Base-by-base conservation (phyloP, 2,888 invertebrate genomes). In the Seira ritae region DNA sequence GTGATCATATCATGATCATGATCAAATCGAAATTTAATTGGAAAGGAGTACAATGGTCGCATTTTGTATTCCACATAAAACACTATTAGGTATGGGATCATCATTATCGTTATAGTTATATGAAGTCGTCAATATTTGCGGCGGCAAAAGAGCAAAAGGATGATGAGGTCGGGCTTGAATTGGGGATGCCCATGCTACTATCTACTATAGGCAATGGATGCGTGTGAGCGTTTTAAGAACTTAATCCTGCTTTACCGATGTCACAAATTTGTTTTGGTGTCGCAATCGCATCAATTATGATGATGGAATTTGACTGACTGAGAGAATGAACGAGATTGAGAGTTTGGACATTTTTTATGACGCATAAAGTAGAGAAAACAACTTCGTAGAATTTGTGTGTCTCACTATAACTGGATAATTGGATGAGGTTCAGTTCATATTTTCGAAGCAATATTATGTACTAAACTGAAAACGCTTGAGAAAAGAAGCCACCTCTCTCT, bases 181-280 rank as follows among this genome's bases (percentile, higher is more conserved):
- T 50, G 15, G 50, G 50, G 50, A 50, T 50, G 15, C 17, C 50
- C 50, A 50, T n/a, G 50, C 6, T 50, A 50, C 15, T 31, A 50
- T 50, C 15, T 42, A 42, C 42, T 4, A 12, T 42, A 42, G 12
- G 42, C 6, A 42, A n/a, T 50, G 50, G 6, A 50, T 31, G 50
- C 50, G 17, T 50, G 50, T 50, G 50, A 50, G 3, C 50, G 15
- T 50, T 50, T 50, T 50, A 50, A 50, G 50, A 50, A 50, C 50
- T 50, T 50, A 50, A 50, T 50, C 50, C 50, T 8, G 50, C 17
- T 50, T 50, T 50, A 50, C 50, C 50, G 50, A 50, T 50, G 50
- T 50, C 50, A 50, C 50, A 50, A 50, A 50, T 50, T 50, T 50
- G 50, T 50, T 50, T 50, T 50, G 50, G 50, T 50, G 50, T 50